Evolutionary conservation across 2,113 vertebrate genomes (phyloP).

Genomic region (Redunca redunca): DNA sequence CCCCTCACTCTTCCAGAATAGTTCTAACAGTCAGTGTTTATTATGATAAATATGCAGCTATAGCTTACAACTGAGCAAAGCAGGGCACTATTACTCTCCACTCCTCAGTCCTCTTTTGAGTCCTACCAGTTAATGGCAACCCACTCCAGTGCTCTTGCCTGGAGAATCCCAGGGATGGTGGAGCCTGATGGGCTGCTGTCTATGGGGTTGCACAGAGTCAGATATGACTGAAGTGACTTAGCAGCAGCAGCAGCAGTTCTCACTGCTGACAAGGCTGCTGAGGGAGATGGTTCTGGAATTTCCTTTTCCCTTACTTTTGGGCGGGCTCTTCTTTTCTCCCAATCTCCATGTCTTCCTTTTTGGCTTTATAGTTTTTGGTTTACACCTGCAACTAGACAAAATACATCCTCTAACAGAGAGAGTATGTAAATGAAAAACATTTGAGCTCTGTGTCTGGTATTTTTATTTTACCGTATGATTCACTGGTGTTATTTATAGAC

Average conservation of each 20-base stretch:
- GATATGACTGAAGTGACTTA: too few relatives aligned
- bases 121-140: too few relatives aligned
- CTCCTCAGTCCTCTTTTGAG: background rate
- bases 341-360: background rate
- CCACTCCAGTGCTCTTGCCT: too few relatives aligned
- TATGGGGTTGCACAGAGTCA: too few relatives aligned
- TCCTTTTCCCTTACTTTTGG: background rate
- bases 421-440: background rate
- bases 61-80: background rate
- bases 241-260: too few relatives aligned
- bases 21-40: background rate
- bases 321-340: background rate
- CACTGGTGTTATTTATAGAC: background rate
- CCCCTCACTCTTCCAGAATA: background rate
- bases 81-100: background rate
- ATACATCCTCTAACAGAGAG: background rate
- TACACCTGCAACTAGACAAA: background rate
- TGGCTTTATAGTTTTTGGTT: background rate
- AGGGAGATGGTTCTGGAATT: background rate
- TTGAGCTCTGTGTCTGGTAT: background rate
- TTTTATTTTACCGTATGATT: conserved; percentile 1
- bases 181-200: too few relatives aligned
- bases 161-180: too few relatives aligned
- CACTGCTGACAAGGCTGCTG: background rate
- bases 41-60: background rate